Conservation (phyloP, 2,888 invertebrate genomes). For the Zootermopsis nevadensis region DNA sequence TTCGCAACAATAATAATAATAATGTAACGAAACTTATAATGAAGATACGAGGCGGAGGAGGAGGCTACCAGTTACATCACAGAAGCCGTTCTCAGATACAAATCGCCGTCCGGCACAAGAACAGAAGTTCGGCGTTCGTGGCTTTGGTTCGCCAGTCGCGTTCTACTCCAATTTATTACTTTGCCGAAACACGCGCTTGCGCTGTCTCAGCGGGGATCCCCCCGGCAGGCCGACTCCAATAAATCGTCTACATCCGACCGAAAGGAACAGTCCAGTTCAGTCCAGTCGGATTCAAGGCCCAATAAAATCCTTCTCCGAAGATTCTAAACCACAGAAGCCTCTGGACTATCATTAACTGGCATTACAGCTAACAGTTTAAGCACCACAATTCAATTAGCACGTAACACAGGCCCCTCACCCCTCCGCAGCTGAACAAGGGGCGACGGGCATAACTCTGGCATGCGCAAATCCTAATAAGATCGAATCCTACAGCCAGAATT, state of each 20-base stretch:
- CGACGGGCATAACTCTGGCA: too few species aligned
- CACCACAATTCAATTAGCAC: neutral
- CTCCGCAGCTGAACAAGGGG: too few species aligned
- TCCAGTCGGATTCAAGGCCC: neutral
- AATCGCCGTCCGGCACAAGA: neutral
- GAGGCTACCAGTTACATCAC: too few species aligned
- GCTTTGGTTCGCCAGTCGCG: neutral
- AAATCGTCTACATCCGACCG: neutral
- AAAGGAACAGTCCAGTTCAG: neutral
- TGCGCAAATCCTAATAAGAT: too few species aligned
- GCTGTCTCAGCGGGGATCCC: neutral
- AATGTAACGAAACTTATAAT: too few species aligned
- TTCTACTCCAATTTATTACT: constrained; percentile 16
- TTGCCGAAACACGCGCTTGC: neutral
- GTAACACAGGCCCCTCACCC: too few species aligned
- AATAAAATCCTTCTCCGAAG: neutral
- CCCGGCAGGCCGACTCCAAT: neutral
- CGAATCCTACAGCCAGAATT: too few species aligned
- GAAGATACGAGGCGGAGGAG: too few species aligned
- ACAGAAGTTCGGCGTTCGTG: neutral
- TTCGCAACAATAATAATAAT: too few species aligned
- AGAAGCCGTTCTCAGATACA: neutral
- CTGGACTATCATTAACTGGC: neutral
- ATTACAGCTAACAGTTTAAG: neutral
- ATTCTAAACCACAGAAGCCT: neutral